Conservation (phyloP, 2,113 vertebrate species). For the Psittacula cyanocephala region DNA sequence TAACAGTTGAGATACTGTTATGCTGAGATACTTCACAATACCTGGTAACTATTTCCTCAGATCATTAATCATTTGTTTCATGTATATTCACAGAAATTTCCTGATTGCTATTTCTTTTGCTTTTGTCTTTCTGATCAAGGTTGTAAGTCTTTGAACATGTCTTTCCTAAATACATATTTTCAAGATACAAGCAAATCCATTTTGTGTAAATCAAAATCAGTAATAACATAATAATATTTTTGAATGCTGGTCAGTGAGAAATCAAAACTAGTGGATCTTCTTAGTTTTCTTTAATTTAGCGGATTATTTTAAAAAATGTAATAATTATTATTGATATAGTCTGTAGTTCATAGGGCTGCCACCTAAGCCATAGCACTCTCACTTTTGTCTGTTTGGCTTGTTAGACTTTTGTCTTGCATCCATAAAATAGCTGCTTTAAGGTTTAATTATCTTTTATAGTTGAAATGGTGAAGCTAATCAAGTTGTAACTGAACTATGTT, state of each 20-base stretch:
- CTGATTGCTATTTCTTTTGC: conserved; percentile 68
- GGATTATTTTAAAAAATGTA: neutral
- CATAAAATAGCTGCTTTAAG: neutral
- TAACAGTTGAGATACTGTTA: neutral
- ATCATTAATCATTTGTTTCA: conserved; percentile 58
- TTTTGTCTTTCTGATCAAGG: conserved; percentile 68
- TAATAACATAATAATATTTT: neutral
- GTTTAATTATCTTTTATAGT: neutral
- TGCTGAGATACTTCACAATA: conserved; percentile 12
- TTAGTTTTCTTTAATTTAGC: neutral
- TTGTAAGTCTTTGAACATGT: neutral
- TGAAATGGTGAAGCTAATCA: neutral
- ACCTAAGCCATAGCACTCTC: neutral
- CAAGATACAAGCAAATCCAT: neutral
- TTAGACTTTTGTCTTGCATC: neutral
- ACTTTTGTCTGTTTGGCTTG: neutral
- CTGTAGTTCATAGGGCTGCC: neutral
- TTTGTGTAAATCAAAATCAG: neutral
- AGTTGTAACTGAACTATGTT: neutral
- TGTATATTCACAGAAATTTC: conserved; percentile 62
- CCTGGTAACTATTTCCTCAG: neutral
- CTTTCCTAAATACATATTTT: conserved; percentile 23
- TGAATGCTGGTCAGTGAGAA: conserved; percentile 24
- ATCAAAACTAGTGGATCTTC: conserved; percentile 17
- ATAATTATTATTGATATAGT: neutral